These are phyloP conservation scores for Drepana arcuata DNA, from an alignment of 1,140 invertebrate species.

Conservation along the genomic window DNA sequence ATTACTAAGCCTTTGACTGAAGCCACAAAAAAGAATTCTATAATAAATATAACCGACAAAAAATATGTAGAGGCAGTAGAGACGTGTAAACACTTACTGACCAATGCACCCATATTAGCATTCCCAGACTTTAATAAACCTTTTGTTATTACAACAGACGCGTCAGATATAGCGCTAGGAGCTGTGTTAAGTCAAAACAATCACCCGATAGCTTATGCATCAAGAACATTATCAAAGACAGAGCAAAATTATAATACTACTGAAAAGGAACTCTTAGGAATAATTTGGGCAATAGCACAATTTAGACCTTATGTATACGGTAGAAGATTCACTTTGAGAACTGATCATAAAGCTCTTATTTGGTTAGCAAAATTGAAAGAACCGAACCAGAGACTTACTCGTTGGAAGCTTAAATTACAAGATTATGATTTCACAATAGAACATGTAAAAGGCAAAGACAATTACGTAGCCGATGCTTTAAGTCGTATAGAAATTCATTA, in stretches of 20 bases:
- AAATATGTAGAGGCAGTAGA: conserved; percentile 29
- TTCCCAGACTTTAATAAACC: conserved; percentile 32
- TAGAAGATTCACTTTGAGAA: too few relatives aligned
- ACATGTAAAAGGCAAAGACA: too few relatives aligned
- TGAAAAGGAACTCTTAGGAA: conserved; percentile 68
- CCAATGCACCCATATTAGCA: conserved; percentile 22
- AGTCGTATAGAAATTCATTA: too few relatives aligned
- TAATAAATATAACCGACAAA: conserved; percentile 21
- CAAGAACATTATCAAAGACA: conserved; percentile 36
- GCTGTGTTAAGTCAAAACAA: conserved; percentile 43
- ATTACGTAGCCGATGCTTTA: too few relatives aligned
- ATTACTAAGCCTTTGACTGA: conserved; percentile 28
- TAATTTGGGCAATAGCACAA: conserved; percentile 60
- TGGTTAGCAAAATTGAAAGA: too few relatives aligned
- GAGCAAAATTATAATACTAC: conserved; percentile 51
- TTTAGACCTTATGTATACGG: too few relatives aligned
- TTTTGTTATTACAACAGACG: conserved; percentile 42
- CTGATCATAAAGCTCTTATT: too few relatives aligned
- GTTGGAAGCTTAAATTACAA: too few relatives aligned
- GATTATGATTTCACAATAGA: too few relatives aligned
- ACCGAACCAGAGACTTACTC: too few relatives aligned
- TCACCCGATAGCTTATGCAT: conserved; percentile 39
- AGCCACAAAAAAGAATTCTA: conserved; percentile 39
- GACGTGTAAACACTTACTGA: too few relatives aligned
- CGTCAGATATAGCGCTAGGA: conserved; percentile 24